Conservation (phyloP, 1,140 invertebrate genomes). For the Grapholita molesta region DNA sequence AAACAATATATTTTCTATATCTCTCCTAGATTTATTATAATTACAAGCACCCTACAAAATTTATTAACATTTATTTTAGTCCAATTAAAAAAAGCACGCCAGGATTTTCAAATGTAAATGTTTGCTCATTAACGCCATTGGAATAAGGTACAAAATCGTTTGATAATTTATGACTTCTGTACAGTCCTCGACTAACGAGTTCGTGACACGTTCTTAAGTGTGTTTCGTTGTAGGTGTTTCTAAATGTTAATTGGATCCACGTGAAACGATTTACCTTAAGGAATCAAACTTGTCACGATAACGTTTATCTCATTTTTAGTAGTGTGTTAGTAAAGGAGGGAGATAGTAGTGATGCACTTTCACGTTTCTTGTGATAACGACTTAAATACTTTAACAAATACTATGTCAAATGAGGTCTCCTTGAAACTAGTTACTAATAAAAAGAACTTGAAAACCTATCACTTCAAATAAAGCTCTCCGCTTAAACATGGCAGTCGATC, state of each 20-base stretch:
- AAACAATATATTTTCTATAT: neutral
- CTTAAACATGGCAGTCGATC: too few species aligned
- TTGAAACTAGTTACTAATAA: too few species aligned
- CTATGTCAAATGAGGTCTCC: too few species aligned
- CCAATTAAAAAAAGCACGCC: neutral
- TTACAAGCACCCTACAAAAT: neutral
- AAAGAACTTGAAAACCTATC: too few species aligned
- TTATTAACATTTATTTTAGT: neutral
- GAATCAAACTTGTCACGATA: neutral
- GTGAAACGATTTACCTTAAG: conserved; percentile 34
- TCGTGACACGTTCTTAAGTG: conserved; percentile 49
- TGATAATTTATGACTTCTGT: neutral
- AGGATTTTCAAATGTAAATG: neutral
- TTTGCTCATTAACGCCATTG: neutral
- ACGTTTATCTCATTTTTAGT: neutral
- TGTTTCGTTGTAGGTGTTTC: conserved; percentile 64
- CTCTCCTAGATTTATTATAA: neutral
- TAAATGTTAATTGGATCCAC: conserved; percentile 66
- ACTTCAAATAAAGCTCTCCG: too few species aligned
- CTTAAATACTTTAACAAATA: too few species aligned
- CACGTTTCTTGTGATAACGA: neutral
- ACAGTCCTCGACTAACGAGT: conserved; percentile 32
- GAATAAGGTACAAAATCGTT: neutral
- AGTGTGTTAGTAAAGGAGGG: neutral
- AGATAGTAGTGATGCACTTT: neutral